These are phyloP conservation scores for Actenoides lindsayi DNA, from an alignment of 2,113 vertebrate genomes.

Conservation along the genomic window DNA sequence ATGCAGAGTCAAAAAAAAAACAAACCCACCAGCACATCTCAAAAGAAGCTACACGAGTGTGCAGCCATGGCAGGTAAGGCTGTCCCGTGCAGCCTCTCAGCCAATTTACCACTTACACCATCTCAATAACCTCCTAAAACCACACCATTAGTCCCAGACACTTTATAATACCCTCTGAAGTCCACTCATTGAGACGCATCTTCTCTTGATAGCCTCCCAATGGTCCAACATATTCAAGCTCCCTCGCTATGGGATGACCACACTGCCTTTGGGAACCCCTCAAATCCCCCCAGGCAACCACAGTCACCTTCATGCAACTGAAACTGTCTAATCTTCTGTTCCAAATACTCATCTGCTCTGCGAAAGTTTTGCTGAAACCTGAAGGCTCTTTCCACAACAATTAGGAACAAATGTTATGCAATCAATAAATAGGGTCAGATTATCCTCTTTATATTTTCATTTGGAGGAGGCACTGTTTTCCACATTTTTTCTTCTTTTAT, in stretches of 20 bases:
- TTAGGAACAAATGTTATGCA: neutral
- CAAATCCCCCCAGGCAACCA: fast-evolving
- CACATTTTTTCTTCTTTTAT: neutral
- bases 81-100: neutral
- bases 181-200: neutral
- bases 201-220: neutral
- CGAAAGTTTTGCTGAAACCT: neutral
- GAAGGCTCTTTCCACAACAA: neutral
- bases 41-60: fast-evolving
- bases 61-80: neutral
- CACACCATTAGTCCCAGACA: neutral
- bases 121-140: neutral
- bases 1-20: neutral
- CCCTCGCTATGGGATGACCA: neutral
- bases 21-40: neutral
- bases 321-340: neutral
- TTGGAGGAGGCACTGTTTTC: neutral
- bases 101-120: fast-evolving
- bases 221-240: neutral
- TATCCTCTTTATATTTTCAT: neutral
- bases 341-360: neutral
- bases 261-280: neutral
- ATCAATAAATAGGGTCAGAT: neutral
- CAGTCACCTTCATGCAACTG: neutral
- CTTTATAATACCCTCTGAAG: neutral